Evolutionary conservation across 2,113 vertebrate species (phyloP), one percentile per base, ranked within the genome.

Genomic region (Hystrix cristata): DNA sequence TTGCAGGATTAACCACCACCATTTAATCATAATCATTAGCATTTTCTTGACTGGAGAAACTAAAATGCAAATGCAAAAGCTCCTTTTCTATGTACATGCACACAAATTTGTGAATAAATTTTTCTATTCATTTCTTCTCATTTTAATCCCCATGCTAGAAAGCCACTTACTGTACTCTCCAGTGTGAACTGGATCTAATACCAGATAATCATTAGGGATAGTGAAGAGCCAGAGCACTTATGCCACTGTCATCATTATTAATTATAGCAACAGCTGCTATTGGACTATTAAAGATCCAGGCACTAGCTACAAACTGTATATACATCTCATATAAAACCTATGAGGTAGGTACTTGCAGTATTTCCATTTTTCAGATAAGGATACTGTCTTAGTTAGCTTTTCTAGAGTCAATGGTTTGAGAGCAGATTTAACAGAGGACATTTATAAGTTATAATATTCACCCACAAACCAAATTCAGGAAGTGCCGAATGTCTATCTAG

Each of bases 1-100:
- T 78, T 48, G 2, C 64, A 94, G 64, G 71, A 98, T 98, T 98
- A 98, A 98, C 94, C 84, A 97, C 55, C 88, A 72, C 87, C 94
- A 98, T 98, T 98, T 98, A 98, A 98, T 98, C 97, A 96, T 78
- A 82, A 93, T 97, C 95, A 98, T 98, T 98, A 98, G 86, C 96
- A 98, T 97, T 97, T 98, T 96, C 98, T 97, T 8, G 0, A 81
- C 90, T 96, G 94, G 91, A 96, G 97, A 97, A 97, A 98, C 87
- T 96, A 98, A 98, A 91, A 97, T 97, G 97, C 97, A 97, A 98
- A 98, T 95, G 91, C 60, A 95, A 90, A 95, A 93, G 64, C 84
- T 98, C 95, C 96, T 96, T 98, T 95, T 92, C 67, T 53, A 25
- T 60, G 31, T 60, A 86, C 38, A 64, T 31, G 16, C 48, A 85